These are phyloP conservation scores for Scomberomorus guttatus DNA, from an alignment of 2,797 vertebrate species.

Conservation along the genomic window DNA sequence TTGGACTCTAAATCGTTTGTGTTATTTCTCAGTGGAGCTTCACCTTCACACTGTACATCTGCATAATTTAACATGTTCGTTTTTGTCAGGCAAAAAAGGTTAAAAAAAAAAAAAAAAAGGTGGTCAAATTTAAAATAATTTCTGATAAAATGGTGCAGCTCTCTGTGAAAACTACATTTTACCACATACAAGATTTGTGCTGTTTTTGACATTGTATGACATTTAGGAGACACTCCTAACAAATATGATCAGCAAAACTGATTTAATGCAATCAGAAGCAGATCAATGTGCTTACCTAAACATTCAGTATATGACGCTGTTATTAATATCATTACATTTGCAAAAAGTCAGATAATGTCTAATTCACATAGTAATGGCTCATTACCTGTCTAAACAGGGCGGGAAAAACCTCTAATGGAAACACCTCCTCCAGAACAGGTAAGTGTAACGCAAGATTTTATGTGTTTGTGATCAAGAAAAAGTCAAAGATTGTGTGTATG, in stretches of 20 bases:
- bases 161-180: background rate
- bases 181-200: too few species aligned
- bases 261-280: background rate
- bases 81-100: background rate
- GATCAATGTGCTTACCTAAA: background rate
- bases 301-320: background rate
- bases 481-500: background rate
- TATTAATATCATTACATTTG: background rate
- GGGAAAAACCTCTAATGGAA: background rate
- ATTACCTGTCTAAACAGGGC: conserved; percentile 30
- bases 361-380: background rate
- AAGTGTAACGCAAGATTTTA: background rate
- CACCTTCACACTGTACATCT: background rate
- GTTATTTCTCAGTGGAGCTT: background rate
- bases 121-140: too few species aligned
- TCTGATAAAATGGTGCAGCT: background rate
- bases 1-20: background rate
- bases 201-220: background rate
- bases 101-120: too few species aligned
- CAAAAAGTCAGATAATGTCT: background rate
- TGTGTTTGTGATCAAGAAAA: background rate
- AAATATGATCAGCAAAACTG: background rate
- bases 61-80: background rate
- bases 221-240: background rate
- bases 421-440: conserved; percentile 7